Percentiles rank a stretch among this genome's conserved stretches.
Evolutionary conservation across 2,797 vertebrate species (phyloP).

Genomic region (Antennarius maculatus): DNA sequence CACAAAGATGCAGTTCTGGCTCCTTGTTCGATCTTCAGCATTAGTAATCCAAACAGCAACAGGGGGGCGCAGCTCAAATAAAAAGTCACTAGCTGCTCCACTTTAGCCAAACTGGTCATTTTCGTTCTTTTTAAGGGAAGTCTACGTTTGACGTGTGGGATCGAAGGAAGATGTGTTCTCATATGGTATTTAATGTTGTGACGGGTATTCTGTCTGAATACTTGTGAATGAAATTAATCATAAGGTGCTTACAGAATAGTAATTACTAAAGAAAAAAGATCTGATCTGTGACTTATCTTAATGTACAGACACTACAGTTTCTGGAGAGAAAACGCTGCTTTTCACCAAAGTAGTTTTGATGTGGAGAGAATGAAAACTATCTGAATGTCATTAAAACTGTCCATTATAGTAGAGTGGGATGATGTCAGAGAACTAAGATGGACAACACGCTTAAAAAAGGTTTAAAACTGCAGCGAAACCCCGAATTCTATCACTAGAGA

Average conservation of each 20-base stretch:
- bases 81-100: constrained; percentile 33
- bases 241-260: neutral
- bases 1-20: constrained; percentile 64
- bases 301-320: too few species aligned
- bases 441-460: too few species aligned
- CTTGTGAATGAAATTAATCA: neutral
- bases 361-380: too few species aligned
- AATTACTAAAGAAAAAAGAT: neutral
- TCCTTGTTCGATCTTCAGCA: constrained; percentile 46
- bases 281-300: too few species aligned
- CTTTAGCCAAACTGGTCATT: constrained; percentile 15
- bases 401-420: too few species aligned
- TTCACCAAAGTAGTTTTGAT: too few species aligned
- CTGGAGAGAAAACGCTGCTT: too few species aligned
- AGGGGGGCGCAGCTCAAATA: constrained; percentile 24
- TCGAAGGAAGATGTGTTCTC: neutral
- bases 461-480: too few species aligned
- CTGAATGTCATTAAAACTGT: too few species aligned
- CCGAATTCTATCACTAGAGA: too few species aligned
- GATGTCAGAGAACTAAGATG: too few species aligned
- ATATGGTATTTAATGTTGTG: too few species aligned
- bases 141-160: constrained; percentile 9
- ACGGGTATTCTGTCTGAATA: neutral
- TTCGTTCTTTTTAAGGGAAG: neutral
- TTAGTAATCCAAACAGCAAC: constrained; percentile 76